Evolutionary conservation across 2,797 vertebrate species (phyloP), one percentile per base, ranked within the genome.

Genomic region (Myiotriccus ornatus): DNA sequence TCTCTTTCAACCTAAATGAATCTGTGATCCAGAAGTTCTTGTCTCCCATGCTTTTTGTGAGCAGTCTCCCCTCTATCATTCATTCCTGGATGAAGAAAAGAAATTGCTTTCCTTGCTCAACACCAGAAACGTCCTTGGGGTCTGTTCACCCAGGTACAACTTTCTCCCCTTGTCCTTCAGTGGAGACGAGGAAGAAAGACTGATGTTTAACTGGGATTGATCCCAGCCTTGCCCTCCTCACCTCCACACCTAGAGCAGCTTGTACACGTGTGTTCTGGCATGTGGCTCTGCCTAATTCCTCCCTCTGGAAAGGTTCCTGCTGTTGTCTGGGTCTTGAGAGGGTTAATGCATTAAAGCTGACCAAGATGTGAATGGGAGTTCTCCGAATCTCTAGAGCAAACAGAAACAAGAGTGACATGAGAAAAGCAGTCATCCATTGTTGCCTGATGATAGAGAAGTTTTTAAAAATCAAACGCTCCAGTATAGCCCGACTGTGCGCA

Each of bases 391-490:
- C 96, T 77, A 49, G 94, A 94, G 96, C 85, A 96, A 92, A 55
- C 43, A 78, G 86, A 93, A 93, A 91, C 59, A 70, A 90, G 81
- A 94, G 90, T 82, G 79, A 93, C 92, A 96, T 57, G 94, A 88
- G 92, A 68, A 95, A 95, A 95, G 74, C 87, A 95, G 84, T 95
- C 95, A 85, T 96, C 95, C 85, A 60, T 96, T 97, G 96, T 92
- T 93, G 94, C 93, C 85, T 94, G 88, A 95, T 89, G 94, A 95
- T 93, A 97, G 94, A 90, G 87, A 95, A 94, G 95, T 92, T 92
- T 96, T 93, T 96, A 96, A 97, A 97, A 98, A 98, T 98, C 96
- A 98, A 98, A 98, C 90, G 91, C 94, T 84, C 87, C 28, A 73
- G 53, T 84, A 93, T 90, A 95, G 97, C 96, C 97, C 97, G 92